Conservation (phyloP, 2,888 invertebrate genomes). For the Liodrosophila aerea region DNA sequence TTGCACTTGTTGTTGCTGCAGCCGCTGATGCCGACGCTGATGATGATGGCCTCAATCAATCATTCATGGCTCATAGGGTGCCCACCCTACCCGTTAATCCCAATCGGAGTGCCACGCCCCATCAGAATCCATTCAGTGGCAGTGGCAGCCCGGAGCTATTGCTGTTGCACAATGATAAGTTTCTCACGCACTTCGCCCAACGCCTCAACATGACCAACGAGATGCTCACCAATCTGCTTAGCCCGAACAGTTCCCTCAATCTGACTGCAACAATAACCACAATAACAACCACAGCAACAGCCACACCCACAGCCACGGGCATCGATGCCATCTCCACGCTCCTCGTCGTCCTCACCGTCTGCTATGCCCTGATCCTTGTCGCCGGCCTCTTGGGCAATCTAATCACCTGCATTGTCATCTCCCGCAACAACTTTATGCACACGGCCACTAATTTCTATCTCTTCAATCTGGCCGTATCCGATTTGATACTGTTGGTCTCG, state of each 20-base stretch:
- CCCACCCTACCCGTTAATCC: conserved; percentile 21
- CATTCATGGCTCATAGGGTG: conserved; percentile 68
- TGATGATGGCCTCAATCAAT: conserved; percentile 71
- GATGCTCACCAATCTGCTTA: conserved; percentile 74
- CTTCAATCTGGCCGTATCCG: conserved; percentile 93
- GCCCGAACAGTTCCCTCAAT: conserved; percentile 19
- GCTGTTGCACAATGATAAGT: conserved; percentile 77
- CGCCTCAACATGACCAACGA: conserved; percentile 79
- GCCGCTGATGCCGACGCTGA: conserved; percentile 42
- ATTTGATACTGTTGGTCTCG: conserved; percentile 89
- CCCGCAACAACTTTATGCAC: conserved; percentile 91
- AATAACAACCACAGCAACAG: conserved; percentile 9
- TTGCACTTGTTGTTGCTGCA: conserved; percentile 36
- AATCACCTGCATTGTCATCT: conserved; percentile 92
- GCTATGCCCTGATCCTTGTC: conserved; percentile 85
- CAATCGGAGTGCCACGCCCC: background rate
- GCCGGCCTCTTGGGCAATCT: conserved; percentile 92
- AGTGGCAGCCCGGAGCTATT: conserved; percentile 58
- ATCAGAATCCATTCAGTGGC: background rate
- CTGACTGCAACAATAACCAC: conserved; percentile 30
- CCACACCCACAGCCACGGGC: background rate
- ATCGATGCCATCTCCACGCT: conserved; percentile 50
- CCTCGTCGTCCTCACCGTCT: conserved; percentile 85
- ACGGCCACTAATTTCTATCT: conserved; percentile 92
- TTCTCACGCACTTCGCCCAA: conserved; percentile 78